Conservation (phyloP, 2,888 invertebrate genomes). For the Cryptocephalus moraei region DNA sequence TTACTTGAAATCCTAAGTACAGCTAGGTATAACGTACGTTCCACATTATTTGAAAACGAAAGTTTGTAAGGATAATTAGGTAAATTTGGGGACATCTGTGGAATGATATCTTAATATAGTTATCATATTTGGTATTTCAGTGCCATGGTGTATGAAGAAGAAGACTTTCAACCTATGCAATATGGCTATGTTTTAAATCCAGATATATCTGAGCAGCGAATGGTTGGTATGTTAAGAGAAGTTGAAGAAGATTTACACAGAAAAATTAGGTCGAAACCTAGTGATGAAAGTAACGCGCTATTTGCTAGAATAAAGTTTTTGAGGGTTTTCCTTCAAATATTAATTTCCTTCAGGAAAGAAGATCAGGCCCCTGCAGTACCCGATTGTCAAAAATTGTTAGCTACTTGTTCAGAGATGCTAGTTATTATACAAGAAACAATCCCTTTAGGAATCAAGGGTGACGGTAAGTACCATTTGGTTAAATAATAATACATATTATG, state of each 20-base stretch:
- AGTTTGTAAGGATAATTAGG: too few species aligned
- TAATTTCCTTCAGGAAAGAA: slow-evolving; percentile 48
- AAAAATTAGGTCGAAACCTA: slow-evolving; percentile 48
- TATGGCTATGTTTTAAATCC: slow-evolving; percentile 80
- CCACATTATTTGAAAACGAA: not conserved
- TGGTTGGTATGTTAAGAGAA: slow-evolving; percentile 73
- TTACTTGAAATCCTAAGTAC: not conserved
- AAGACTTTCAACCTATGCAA: slow-evolving; percentile 90
- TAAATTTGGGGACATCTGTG: too few species aligned
- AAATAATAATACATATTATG: too few species aligned
- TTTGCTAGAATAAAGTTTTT: slow-evolving; percentile 78
- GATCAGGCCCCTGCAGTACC: slow-evolving; percentile 54
- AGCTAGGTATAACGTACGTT: not conserved
- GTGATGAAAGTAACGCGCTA: slow-evolving; percentile 50
- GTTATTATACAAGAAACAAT: slow-evolving; percentile 70
- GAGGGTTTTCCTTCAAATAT: slow-evolving; percentile 74
- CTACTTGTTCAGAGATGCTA: slow-evolving; percentile 73
- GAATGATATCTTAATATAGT: too few species aligned
- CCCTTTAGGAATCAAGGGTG: slow-evolving; percentile 54
- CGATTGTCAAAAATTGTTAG: slow-evolving; percentile 73
- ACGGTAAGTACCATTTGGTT: slow-evolving; percentile 5
- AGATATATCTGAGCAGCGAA: slow-evolving; percentile 72
- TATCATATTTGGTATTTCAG: slow-evolving; percentile 30
- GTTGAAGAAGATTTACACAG: slow-evolving; percentile 84
- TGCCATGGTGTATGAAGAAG: slow-evolving; percentile 85